Conservation (phyloP, 2,113 vertebrate species). For the Nothoprocta perdicaria region DNA sequence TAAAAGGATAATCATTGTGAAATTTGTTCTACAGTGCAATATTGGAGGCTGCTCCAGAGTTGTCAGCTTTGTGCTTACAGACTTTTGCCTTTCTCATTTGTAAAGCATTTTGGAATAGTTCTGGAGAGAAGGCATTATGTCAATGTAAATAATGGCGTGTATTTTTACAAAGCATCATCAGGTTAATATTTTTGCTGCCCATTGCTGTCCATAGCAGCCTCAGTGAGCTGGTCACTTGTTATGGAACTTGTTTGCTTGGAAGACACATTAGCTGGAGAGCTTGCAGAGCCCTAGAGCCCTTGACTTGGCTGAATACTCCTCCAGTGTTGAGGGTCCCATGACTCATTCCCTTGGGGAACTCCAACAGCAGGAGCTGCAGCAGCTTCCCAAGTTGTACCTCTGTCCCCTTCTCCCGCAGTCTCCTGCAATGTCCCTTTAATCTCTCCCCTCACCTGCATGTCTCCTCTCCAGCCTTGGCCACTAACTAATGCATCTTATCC, state of each 20-base stretch:
- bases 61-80: neutral
- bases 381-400: neutral
- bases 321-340: neutral
- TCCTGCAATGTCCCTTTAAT: neutral
- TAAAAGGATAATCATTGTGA: neutral
- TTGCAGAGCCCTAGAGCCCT: neutral
- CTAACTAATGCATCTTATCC: neutral
- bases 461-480: neutral
- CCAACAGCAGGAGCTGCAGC: neutral
- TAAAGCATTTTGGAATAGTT: neutral
- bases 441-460: neutral
- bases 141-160: neutral
- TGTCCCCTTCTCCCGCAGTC: neutral
- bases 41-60: neutral
- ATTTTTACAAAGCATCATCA: neutral
- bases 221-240: neutral
- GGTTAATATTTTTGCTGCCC: neutral
- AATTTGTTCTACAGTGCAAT: too few species aligned
- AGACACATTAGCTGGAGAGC: neutral
- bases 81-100: neutral
- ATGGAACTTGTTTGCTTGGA: neutral
- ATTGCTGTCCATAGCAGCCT: neutral
- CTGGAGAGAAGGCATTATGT: neutral
- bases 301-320: neutral
- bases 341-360: neutral